These are phyloP conservation scores for Elegia similella DNA, from an alignment of 2,888 invertebrate species.

Conservation along the genomic window DNA sequence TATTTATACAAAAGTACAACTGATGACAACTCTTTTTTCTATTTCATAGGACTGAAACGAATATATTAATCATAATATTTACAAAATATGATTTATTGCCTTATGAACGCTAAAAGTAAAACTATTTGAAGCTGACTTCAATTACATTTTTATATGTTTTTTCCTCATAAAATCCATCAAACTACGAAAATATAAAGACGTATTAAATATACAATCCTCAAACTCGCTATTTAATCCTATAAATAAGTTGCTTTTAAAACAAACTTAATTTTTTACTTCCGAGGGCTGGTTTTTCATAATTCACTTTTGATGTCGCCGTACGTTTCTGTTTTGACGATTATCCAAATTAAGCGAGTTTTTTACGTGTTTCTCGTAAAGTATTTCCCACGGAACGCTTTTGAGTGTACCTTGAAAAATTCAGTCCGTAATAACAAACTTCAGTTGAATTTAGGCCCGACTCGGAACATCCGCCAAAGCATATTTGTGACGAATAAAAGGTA, in stretches of 20 bases:
- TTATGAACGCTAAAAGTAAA: no score
- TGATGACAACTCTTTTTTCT: no score
- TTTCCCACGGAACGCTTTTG: constrained; percentile 13
- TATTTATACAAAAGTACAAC: no score
- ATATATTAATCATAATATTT: no score
- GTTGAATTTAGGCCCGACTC: constrained; percentile 9
- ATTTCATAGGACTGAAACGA: no score
- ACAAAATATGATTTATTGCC: no score
- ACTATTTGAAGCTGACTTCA: no score
- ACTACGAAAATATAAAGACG: no score
- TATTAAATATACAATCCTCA: no score
- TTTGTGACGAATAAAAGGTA: constrained; percentile 10
- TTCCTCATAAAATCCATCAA: no score
- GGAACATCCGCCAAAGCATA: constrained; percentile 11
- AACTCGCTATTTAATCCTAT: not conserved
- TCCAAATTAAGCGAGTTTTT: constrained; percentile 17
- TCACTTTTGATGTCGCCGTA: constrained; percentile 17
- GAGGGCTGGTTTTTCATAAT: constrained; percentile 6
- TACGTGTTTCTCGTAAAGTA: not conserved
- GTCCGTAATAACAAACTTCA: constrained; percentile 7
- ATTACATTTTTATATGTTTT: no score
- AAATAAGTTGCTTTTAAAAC: not conserved
- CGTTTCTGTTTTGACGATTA: constrained; percentile 17
- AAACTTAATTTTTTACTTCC: constrained; percentile 14
- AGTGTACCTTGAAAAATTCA: constrained; percentile 10